Evolutionary conservation across 2,797 vertebrate genomes (phyloP).

Genomic region (Lagorchestes hirsutus): DNA sequence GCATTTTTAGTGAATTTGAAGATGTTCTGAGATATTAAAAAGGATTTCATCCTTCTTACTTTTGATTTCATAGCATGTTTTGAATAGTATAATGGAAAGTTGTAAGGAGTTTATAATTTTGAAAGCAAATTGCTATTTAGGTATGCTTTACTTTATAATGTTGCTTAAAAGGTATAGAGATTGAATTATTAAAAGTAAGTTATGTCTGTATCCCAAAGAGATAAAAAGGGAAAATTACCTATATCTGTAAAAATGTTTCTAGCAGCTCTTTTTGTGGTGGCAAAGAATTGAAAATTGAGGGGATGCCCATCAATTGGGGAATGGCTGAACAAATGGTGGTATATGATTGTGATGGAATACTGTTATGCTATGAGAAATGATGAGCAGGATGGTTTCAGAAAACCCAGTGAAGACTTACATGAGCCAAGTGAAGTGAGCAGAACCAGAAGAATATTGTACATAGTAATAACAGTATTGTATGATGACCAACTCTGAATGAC

Average conservation of each 20-base stretch:
- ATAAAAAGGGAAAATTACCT: background rate
- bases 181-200: background rate
- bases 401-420: background rate
- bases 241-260: background rate
- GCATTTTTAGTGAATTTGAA: constrained; percentile 14
- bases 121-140: constrained; percentile 21
- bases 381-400: background rate
- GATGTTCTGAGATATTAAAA: background rate
- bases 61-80: background rate
- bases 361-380: background rate
- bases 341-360: background rate
- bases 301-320: background rate
- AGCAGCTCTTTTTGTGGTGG: background rate
- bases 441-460: background rate
- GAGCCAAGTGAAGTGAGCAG: too few relatives aligned
- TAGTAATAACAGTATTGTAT: background rate
- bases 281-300: background rate
- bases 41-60: background rate
- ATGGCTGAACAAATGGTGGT: background rate
- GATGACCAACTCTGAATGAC: background rate
- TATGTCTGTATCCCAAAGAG: background rate
- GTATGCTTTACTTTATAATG: constrained; percentile 24
- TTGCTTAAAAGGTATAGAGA: background rate
- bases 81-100: background rate
- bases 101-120: constrained; percentile 10